Conservation (phyloP, 2,797 vertebrate genomes). For the Pseudomugil gertrudae region DNA sequence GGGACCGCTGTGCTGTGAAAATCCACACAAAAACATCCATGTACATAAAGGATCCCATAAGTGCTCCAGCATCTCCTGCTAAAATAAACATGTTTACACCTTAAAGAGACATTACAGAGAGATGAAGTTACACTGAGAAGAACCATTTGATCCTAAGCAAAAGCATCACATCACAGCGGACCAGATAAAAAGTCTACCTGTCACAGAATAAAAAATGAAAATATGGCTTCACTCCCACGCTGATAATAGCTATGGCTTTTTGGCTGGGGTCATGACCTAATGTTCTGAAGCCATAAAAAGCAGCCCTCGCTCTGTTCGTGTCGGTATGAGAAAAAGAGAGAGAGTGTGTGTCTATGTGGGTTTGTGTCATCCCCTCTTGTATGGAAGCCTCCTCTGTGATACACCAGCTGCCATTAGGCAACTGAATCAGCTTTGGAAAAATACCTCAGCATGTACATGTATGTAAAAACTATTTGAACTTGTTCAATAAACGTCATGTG, state of each 20-base stretch:
- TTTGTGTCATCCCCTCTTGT: constrained; percentile 50
- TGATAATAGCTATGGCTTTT: constrained; percentile 62
- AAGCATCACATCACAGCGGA: constrained; percentile 33
- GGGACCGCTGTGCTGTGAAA: constrained; percentile 41
- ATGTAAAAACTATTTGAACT: constrained; percentile 13
- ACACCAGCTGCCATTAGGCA: constrained; percentile 62
- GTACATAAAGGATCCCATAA: constrained; percentile 10
- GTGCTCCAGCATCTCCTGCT: constrained; percentile 21
- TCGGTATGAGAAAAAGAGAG: constrained; percentile 23
- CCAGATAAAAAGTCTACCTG: constrained; percentile 55
- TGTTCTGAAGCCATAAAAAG: constrained; percentile 76
- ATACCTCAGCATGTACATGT: constrained; percentile 5
- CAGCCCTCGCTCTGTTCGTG: constrained; percentile 57
- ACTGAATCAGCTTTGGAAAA: constrained; percentile 48
- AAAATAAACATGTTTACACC: constrained; percentile 34
- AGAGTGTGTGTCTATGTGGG: constrained; percentile 4
- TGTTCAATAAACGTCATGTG: constrained; percentile 34
- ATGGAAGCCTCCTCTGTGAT: constrained; percentile 48
- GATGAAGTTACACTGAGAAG: constrained; percentile 27
- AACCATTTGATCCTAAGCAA: constrained; percentile 37
- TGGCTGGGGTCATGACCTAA: constrained; percentile 64
- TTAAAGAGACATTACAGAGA: constrained; percentile 24
- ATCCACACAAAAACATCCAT: constrained; percentile 19
- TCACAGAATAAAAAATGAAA: constrained; percentile 57
- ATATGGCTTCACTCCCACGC: constrained; percentile 47